Base-by-base conservation (phyloP, 2,113 vertebrate species). In the Litocranius walleri region DNA sequence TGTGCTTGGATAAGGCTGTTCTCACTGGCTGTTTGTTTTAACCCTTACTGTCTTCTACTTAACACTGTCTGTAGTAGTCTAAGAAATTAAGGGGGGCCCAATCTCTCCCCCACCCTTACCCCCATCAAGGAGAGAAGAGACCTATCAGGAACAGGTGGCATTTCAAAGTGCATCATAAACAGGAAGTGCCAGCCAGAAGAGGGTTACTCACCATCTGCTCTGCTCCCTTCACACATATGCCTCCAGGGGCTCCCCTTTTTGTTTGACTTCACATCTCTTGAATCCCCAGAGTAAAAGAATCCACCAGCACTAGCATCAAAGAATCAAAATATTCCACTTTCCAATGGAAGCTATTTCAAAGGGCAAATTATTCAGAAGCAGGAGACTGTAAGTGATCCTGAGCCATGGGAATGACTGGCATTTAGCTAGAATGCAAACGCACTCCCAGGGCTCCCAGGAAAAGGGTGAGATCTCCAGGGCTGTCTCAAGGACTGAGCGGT, bases 131-230 rank as follows among this genome's bases (percentile, higher is more conserved):
- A 94, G n/a, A 90, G 67, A 89, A 97, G 74, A 96, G 85, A 85
- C 85, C 33, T 92, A 86, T 94, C 61, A 74, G 50, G 74, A 97
- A 97, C 96, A 97, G 95, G 94, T 98, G 97, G 94, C 88, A 96
- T 95, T 98, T 97, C 97, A 92, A 92, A 97, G 94, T 71, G 62
- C 90, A 94, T 94, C 89, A 90, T 95, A 94, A 96, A 97, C 71
- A 97, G 92, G 59, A 97, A 94, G 88, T 50, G 36, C 77, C 30
- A 91, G 62, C 94, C 95, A 85, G 67, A 93, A 97, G 95, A 91
- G 86, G 89, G 67, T 95, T 83, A 89, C 89, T 97, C 62, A 82
- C 94, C 95, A 95, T 94, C 97, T 97, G 97, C 77, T 94, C 56
- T n/a, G 81, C 27, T 95, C 54, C 90, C 71, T 96, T 91, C 92